Percentiles rank a stretch among this genome's conserved stretches.
Evolutionary conservation across 1,140 invertebrate genomes (phyloP).

Genomic region (Watersipora subatra): DNA sequence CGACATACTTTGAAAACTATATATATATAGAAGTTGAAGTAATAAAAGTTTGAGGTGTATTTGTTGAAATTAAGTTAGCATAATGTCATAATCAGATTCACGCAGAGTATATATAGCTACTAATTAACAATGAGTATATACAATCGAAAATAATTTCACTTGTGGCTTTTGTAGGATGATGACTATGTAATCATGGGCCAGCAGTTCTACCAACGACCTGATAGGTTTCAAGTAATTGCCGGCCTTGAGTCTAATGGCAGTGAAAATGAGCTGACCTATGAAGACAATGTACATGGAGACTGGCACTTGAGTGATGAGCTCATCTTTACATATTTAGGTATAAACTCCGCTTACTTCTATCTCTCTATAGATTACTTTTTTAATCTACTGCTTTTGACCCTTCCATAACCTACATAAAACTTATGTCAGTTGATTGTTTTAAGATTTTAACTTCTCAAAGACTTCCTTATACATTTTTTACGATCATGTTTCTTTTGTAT

Average conservation of each 20-base stretch:
- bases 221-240: slow-evolving; percentile 1
- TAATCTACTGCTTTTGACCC: too few relatives aligned
- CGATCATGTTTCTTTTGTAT: too few relatives aligned
- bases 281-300: slow-evolving; percentile 6
- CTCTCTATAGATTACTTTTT: too few relatives aligned
- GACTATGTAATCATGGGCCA: slow-evolving; percentile 9
- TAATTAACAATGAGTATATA: neutral
- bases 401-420: too few relatives aligned
- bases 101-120: too few relatives aligned
- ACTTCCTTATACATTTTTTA: too few relatives aligned
- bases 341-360: too few relatives aligned
- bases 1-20: neutral
- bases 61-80: too few relatives aligned
- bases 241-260: neutral
- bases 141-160: neutral
- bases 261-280: neutral
- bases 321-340: neutral
- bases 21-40: neutral
- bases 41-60: neutral
- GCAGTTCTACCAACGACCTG: slow-evolving; percentile 7
- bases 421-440: too few relatives aligned
- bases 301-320: slow-evolving; percentile 4
- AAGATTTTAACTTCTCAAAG: too few relatives aligned
- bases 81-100: too few relatives aligned
- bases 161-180: slow-evolving; percentile 1